Percentiles rank a stretch among this genome's conserved stretches.
Evolutionary conservation across 2,888 invertebrate genomes (phyloP).

Genomic region (Mythimna albipuncta): DNA sequence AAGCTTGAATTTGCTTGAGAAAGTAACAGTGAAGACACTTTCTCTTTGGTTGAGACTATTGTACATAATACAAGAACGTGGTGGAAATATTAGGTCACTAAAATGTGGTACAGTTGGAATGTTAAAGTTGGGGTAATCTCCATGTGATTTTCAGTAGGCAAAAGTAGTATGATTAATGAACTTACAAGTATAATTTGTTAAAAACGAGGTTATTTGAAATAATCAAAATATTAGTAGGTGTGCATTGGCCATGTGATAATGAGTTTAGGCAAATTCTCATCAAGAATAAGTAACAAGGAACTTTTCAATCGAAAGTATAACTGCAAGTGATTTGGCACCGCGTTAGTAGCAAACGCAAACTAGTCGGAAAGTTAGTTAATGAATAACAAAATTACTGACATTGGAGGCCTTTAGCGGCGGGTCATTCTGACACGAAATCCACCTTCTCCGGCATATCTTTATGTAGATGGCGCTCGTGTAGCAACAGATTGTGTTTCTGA

Average conservation of each 20-base stretch:
- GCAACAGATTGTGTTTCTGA: conserved; percentile 91
- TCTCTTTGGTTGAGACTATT: conserved; percentile 2
- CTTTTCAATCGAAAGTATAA: conserved; percentile 13
- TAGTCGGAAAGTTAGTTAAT: conserved; percentile 58
- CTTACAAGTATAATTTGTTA: conserved; percentile 4
- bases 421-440: conserved; percentile 89
- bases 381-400: conserved; percentile 81
- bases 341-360: conserved; percentile 59
- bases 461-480: conserved; percentile 89
- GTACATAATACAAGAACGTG: background rate
- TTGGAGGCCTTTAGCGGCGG: conserved; percentile 75
- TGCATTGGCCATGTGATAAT: background rate
- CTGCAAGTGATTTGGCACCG: conserved; percentile 18
- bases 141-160: conserved; percentile 10
- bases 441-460: conserved; percentile 90
- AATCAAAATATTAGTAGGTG: conserved; percentile 12
- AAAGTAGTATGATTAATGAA: background rate
- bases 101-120: conserved; percentile 12
- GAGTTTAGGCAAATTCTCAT: conserved; percentile 6
- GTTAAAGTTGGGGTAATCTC: background rate
- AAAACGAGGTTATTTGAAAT: conserved; percentile 21
- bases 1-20: conserved; percentile 4
- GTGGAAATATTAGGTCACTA: background rate
- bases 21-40: background rate
- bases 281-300: background rate